Evolutionary conservation across 2,797 vertebrate species (phyloP), one percentile per base, ranked within the genome.

Genomic region (Sphaeramia orbicularis): DNA sequence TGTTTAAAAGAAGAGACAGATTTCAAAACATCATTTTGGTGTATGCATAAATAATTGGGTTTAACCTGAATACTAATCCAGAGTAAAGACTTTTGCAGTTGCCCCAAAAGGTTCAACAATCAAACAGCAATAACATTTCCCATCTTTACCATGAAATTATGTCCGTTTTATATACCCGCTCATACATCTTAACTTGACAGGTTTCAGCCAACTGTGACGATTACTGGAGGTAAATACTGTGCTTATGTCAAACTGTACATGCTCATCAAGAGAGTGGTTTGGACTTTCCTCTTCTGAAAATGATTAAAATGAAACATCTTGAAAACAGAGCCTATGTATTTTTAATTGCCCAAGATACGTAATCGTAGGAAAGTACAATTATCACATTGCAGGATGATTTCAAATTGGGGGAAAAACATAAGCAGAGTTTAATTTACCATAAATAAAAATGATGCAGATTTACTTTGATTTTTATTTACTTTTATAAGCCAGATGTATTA

Each of bases 121-220:
- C 89, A 91, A 93, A 94, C 79, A 92, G 89, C 88, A 94, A 94
- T 92, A 93, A 94, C 92, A 91, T 84, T 91, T 92, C 90, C 92
- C 89, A 95, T 94, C 90, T 94, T 92, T 91, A 92, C 92, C 92
- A 92, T 94, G 91, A 93, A 93, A 94, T 92, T 84, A 93, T 93
- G 93, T 90, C 92, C 65, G 81, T 81, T 91, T 89, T 83, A 86
- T 80, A 87, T 76, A 74, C 74, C 88, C 85, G 62, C 91, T 91
- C 89, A 93, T 95, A 90, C 80, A 92, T 95, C 94, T 95, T 93
- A 73, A 80, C 88, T 87, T 93, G 94, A 95, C 93, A 94, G 93
- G 61, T 93, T 87, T 83, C 91, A 92, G 84, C 89, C 91, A 89
- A 92, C 91, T 91, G 91, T 93, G 91, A 93, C 84, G 49, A 81